A percentile compares a stretch with the other conserved stretches of the same genome.
phyloP scores from a whole-genome alignment of 2,797 vertebrate genomes.

The Sebastes kiyomatsui region DNA sequence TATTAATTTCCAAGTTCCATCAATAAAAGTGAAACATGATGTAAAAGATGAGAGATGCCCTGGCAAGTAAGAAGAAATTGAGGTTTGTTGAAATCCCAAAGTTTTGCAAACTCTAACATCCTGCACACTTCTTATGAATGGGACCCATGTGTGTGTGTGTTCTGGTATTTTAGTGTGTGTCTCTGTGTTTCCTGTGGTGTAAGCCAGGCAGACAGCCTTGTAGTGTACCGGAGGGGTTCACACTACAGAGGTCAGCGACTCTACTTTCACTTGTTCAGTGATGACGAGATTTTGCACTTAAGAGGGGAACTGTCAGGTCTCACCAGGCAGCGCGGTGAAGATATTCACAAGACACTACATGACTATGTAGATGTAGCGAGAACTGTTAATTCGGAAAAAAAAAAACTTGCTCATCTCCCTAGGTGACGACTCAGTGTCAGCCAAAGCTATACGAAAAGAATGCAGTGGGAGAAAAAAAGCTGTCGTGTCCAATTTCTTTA shows the following conservation, averaged over 20 bases:
- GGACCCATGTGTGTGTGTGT: background rate
- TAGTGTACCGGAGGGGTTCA: constrained; percentile 42
- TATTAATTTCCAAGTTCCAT: background rate
- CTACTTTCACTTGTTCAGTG: constrained; percentile 42
- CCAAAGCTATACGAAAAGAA: background rate
- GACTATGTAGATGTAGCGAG: constrained; percentile 33
- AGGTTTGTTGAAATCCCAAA: background rate
- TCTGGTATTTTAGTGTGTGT: background rate
- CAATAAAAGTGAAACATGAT: background rate
- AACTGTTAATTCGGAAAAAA: constrained; percentile 51
- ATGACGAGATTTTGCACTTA: constrained; percentile 68
- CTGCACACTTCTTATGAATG: constrained; percentile 2
- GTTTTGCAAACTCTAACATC: background rate
- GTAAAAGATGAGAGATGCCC: background rate
- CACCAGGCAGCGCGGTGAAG: constrained; percentile 15
- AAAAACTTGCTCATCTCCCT: constrained; percentile 22
- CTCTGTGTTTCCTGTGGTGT: constrained; percentile 27
- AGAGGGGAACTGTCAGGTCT: constrained; percentile 44
- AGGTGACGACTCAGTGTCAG: constrained; percentile 44
- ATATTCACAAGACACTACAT: constrained; percentile 50
- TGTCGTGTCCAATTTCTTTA: background rate
- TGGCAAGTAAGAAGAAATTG: background rate
- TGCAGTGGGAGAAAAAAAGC: background rate
- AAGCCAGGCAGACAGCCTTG: constrained; percentile 34
- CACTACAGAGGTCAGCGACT: constrained; percentile 51